These are phyloP conservation scores for Baronia brevicornis DNA, from an alignment of 2,888 invertebrate genomes.

Conservation along the genomic window DNA sequence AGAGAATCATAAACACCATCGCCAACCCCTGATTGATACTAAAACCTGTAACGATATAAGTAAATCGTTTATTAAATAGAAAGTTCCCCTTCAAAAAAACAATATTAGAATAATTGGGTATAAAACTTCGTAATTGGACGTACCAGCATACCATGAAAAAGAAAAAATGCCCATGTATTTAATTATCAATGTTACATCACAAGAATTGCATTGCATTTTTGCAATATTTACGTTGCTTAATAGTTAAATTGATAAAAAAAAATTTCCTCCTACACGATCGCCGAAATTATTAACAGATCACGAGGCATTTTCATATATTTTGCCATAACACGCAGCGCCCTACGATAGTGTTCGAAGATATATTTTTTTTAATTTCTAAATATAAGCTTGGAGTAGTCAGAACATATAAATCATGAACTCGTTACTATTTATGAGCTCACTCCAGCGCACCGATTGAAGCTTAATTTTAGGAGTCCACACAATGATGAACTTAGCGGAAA, in stretches of 20 bases:
- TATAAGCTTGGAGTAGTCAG: constrained; percentile 32
- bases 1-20: too few relatives aligned
- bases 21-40: too few relatives aligned
- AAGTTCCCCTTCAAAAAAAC: constrained; percentile 19
- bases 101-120: constrained; percentile 45
- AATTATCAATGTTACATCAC: constrained; percentile 14
- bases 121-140: constrained; percentile 37
- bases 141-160: constrained; percentile 18
- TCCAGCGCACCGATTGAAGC: constrained; percentile 55
- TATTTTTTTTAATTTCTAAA: constrained; percentile 47
- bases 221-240: too few relatives aligned
- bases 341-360: constrained; percentile 24
- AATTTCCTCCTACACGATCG: too few relatives aligned
- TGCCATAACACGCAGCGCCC: constrained; percentile 20
- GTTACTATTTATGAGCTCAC: constrained; percentile 67
- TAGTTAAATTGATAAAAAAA: too few relatives aligned
- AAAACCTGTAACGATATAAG: constrained; percentile 13
- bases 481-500: constrained; percentile 39
- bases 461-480: constrained; percentile 50
- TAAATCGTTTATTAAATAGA: constrained; percentile 10
- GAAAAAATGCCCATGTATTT: constrained; percentile 21
- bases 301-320: constrained; percentile 19
- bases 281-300: constrained; percentile 3
- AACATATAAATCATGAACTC: constrained; percentile 69
- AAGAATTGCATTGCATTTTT: too few relatives aligned